Base-by-base conservation (phyloP, 2,797 vertebrate genomes). In the Chloroceryle amazona region DNA sequence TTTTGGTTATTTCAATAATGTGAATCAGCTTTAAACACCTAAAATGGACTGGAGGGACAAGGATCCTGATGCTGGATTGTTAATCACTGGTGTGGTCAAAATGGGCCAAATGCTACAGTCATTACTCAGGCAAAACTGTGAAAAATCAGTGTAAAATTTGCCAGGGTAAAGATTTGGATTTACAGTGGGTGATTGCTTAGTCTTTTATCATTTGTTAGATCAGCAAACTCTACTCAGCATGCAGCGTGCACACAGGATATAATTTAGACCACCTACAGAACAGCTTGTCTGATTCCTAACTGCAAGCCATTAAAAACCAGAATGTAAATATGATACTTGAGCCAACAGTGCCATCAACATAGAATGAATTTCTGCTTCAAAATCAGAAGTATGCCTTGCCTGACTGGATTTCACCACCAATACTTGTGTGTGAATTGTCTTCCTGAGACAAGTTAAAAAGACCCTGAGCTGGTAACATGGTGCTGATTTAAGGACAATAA, bases 261-360 rank as follows among this genome's bases (percentile, higher is more conserved):
- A 86, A 89, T 96, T 94, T 49, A 89, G 95, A 96, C 96, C 96
- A 96, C 96, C 97, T 97, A 96, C 88, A 42, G 90, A 96, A 93
- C 74, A 87, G 90, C 86, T 94, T 82, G 86, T 74, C 86, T 93
- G 92, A 93, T 94, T 93, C 93, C 78, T 87, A 92, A 92, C 94
- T 85, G 94, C 83, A 89, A 81, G 67, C 65, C 93, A 90, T 96
- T 93, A 96, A 94, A 96, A 92, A 57, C 83, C 35, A 95, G 94
- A 96, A 96, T 89, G 86, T 95, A 97, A 96, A 96, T 93, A 94
- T 83, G 92, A 85, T 80, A 93, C 65, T 89, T 89, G 83, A 95
- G 86, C 94, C 88, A 93, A 67, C 28, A 82, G 47, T 95, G 86
- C 78, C 90, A 96, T 96, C 94, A 85, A 55, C 58, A 29, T 14